These are phyloP conservation scores for Danio choprae DNA, from an alignment of 2,797 vertebrate genomes.

Conservation along the genomic window DNA sequence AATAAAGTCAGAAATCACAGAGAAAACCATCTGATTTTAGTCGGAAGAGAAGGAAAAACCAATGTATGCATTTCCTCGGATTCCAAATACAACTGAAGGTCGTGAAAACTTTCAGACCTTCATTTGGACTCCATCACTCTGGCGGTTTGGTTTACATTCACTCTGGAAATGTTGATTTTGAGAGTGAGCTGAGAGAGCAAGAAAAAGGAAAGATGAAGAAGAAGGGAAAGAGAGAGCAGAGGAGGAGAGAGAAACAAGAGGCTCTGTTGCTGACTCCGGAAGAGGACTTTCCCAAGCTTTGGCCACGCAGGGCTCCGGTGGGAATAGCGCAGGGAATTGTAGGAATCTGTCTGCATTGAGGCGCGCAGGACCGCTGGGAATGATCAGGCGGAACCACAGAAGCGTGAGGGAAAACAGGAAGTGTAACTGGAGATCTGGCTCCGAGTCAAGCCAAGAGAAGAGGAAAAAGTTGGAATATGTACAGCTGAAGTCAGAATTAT, in stretches of 20 bases:
- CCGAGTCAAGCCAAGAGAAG: constrained; percentile 40
- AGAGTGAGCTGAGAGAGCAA: constrained; percentile 24
- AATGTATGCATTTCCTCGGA: background rate
- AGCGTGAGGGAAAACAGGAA: constrained; percentile 65
- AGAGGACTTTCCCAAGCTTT: constrained; percentile 85
- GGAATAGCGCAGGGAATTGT: constrained; percentile 73
- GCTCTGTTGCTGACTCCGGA: constrained; percentile 72
- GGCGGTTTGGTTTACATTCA: constrained; percentile 52
- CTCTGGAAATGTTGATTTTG: constrained; percentile 51
- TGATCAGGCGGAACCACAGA: constrained; percentile 68
- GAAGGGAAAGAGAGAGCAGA: constrained; percentile 27
- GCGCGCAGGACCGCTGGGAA: constrained; percentile 73
- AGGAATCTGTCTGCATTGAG: constrained; percentile 74
- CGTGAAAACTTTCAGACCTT: constrained; percentile 32
- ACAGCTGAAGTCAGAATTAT: no score
- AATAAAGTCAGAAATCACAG: background rate
- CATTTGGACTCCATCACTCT: constrained; percentile 46
- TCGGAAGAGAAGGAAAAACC: constrained; percentile 6
- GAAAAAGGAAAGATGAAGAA: constrained; percentile 7
- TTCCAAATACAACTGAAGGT: background rate
- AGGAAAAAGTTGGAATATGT: constrained; percentile 20
- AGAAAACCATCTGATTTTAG: constrained; percentile 26
- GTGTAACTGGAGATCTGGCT: constrained; percentile 57
- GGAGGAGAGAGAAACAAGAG: constrained; percentile 35
- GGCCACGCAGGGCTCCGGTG: constrained; percentile 69